Evolutionary conservation across 37 sponge, comb jelly and placozoan species (phyloP).

Genomic region (Aphrocallistes beatrix): DNA sequence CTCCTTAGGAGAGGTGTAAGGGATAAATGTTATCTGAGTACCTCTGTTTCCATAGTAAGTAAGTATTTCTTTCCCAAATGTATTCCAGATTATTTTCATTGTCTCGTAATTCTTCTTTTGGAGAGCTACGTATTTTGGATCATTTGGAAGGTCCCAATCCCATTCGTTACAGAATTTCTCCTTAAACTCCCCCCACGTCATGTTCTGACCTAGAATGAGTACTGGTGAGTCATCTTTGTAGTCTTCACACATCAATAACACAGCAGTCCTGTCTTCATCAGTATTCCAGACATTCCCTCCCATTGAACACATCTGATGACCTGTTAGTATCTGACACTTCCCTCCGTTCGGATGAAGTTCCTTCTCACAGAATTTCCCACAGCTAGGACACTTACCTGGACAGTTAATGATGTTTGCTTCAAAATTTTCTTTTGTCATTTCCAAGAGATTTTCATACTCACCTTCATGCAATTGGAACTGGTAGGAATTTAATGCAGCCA

Average conservation of each 20-base stretch:
- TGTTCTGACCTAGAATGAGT: not conserved
- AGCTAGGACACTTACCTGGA: not conserved
- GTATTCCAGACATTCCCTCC: not conserved
- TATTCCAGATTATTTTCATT: not conserved
- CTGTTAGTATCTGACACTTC: conserved; percentile 4
- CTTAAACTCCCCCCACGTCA: not conserved
- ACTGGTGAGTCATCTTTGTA: not conserved
- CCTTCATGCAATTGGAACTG: not conserved
- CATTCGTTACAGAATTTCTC: not conserved
- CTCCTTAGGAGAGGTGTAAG: not conserved
- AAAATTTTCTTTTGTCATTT: not conserved
- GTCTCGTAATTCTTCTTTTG: not conserved
- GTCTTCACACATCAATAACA: not conserved
- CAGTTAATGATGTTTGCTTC: not conserved
- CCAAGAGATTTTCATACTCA: not conserved
- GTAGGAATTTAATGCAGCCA: not conserved
- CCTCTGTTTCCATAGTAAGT: not conserved
- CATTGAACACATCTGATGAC: conserved; percentile 6
- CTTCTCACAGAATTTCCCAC: conserved; percentile 4
- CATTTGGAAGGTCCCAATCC: not conserved
- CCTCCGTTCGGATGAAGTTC: not conserved
- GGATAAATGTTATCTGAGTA: not conserved
- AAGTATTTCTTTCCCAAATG: not conserved
- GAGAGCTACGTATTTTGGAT: not conserved
- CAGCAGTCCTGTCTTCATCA: not conserved